Percentiles rank a stretch among this genome's conserved stretches.
Conservation (phyloP, 2,113 vertebrate species). For the Poecile atricapillus region DNA sequence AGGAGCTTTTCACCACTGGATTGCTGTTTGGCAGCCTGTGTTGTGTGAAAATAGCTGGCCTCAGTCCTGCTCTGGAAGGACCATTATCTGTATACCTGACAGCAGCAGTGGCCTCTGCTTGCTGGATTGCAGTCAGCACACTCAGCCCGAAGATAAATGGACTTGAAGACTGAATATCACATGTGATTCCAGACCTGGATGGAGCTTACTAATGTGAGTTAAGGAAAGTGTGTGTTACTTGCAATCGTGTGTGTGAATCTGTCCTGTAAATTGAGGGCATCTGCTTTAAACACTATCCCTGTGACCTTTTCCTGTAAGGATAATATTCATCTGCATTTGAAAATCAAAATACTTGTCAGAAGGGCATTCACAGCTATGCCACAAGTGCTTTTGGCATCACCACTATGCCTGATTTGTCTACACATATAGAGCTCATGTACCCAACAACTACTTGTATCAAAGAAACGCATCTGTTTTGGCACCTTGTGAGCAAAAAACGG, state of each 20-base stretch:
- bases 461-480: not conserved
- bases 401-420: not conserved
- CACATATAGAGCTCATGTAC: not conserved
- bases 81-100: not conserved
- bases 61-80: not conserved
- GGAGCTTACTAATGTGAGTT: not conserved
- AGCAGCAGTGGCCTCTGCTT: not conserved
- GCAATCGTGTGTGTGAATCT: not conserved
- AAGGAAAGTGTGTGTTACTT: not conserved
- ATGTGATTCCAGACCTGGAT: not conserved
- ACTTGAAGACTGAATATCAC: not conserved
- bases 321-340: not conserved
- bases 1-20: not conserved
- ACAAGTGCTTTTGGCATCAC: not conserved
- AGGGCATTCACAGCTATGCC: not conserved
- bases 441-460: not conserved
- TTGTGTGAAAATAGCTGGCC: not conserved
- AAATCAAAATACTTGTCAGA: not conserved
- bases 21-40: not conserved
- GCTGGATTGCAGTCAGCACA: not conserved
- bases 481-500: not conserved
- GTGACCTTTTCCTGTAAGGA: not conserved
- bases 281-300: not conserved
- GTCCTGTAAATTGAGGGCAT: not conserved
- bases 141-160: not conserved